A percentile compares a stretch with the other conserved stretches of the same genome.
These are phyloP conservation scores for Eumeta japonica DNA, from an alignment of 1,140 invertebrate species.

Conservation along the genomic window DNA sequence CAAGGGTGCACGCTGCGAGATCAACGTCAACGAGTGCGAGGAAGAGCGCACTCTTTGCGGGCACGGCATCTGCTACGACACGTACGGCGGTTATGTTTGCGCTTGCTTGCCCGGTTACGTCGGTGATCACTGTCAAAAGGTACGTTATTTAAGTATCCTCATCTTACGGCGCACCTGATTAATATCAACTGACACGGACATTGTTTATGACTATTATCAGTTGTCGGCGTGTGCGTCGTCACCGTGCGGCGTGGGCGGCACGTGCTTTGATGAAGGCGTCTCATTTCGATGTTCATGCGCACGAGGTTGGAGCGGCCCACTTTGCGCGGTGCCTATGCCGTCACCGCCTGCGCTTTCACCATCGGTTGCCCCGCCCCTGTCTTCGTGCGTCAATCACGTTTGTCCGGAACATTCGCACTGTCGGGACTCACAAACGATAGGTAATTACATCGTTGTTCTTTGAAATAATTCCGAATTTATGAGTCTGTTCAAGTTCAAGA, in stretches of 20 bases:
- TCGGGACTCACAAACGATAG: constrained; percentile 46
- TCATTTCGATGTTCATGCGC: constrained; percentile 72
- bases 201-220: constrained; percentile 60
- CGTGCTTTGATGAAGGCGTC: constrained; percentile 74
- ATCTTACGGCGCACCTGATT: constrained; percentile 74
- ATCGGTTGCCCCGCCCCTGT: constrained; percentile 60
- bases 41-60: constrained; percentile 67
- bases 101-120: constrained; percentile 80
- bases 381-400: constrained; percentile 48
- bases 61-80: constrained; percentile 78
- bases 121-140: constrained; percentile 74
- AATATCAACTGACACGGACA: constrained; percentile 68
- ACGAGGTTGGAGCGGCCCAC: constrained; percentile 72
- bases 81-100: constrained; percentile 79
- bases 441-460: constrained; percentile 22
- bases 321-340: constrained; percentile 65
- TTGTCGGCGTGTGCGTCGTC: constrained; percentile 47
- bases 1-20: constrained; percentile 74
- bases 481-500: too few species aligned
- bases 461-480: too few species aligned
- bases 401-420: constrained; percentile 61
- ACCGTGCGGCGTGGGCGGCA: constrained; percentile 72
- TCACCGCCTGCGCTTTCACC: constrained; percentile 38
- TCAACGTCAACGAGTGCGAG: constrained; percentile 83
- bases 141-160: constrained; percentile 64